These are phyloP conservation scores for Enchytraeus crypticus DNA, from an alignment of 2,888 invertebrate species.

Conservation along the genomic window DNA sequence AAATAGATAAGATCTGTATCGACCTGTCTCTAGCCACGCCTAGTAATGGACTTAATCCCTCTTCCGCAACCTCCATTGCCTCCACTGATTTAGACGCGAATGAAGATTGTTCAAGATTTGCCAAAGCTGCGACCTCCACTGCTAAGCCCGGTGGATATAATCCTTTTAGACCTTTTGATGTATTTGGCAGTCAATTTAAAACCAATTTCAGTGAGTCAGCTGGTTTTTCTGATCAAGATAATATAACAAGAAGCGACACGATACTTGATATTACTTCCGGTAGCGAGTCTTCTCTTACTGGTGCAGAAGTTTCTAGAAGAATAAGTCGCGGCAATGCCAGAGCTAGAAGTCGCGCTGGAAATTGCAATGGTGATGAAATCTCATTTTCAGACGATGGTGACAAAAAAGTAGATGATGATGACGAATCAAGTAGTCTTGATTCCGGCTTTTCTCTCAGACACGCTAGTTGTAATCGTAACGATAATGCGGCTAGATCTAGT, in stretches of 20 bases:
- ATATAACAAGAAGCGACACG: background rate
- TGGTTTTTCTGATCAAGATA: too few relatives aligned
- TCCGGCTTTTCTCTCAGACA: background rate
- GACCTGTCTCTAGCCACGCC: conserved; percentile 6
- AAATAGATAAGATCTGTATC: conserved; percentile 56
- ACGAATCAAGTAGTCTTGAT: background rate
- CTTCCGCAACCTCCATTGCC: background rate
- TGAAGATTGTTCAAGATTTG: background rate
- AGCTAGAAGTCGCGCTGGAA: background rate
- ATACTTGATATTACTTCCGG: background rate
- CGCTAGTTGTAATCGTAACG: background rate
- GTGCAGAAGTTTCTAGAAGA: background rate
- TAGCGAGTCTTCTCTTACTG: background rate
- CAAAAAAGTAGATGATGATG: background rate
- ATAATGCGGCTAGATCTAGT: too few relatives aligned
- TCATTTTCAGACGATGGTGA: background rate
- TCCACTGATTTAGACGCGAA: too few relatives aligned
- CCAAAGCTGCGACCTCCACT: background rate
- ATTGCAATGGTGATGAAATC: too few relatives aligned
- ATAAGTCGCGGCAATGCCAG: background rate
- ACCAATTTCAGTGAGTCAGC: too few relatives aligned
- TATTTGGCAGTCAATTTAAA: too few relatives aligned
- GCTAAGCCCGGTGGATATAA: background rate
- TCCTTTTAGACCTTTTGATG: too few relatives aligned
- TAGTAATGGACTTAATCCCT: background rate